Conservation (phyloP, 2,888 invertebrate species). For the Scrobipalpa atriplicella region DNA sequence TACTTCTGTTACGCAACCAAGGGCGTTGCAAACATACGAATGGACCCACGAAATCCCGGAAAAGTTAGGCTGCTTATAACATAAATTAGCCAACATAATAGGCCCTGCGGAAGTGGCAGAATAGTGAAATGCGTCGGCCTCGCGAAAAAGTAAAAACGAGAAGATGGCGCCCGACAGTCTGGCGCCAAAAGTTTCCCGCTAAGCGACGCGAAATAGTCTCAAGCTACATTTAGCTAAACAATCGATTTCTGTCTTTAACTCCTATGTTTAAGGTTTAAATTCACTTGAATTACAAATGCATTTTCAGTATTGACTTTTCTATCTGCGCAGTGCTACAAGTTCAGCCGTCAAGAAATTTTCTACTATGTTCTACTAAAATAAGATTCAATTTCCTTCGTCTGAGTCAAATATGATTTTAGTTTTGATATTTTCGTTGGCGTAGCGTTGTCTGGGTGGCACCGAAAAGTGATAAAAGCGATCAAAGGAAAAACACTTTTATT, state of each 20-base stretch:
- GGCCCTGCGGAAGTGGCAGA: constrained; percentile 65
- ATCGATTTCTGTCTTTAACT: constrained; percentile 28
- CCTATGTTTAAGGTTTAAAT: constrained; percentile 30
- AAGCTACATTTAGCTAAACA: constrained; percentile 30
- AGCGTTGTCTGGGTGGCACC: constrained; percentile 62
- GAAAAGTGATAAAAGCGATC: constrained; percentile 23
- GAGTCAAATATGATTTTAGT: constrained; percentile 37
- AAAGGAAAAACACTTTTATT: neutral
- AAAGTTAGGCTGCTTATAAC: constrained; percentile 59
- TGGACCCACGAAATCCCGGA: constrained; percentile 46
- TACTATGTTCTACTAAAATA: constrained; percentile 23
- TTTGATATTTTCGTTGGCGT: constrained; percentile 54
- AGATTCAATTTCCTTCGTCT: constrained; percentile 37
- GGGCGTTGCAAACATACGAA: neutral
- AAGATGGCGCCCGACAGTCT: constrained; percentile 69
- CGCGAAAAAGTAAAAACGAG: constrained; percentile 54
- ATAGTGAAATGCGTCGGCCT: constrained; percentile 58
- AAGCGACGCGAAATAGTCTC: constrained; percentile 45
- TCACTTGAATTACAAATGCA: constrained; percentile 36
- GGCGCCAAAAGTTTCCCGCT: constrained; percentile 63
- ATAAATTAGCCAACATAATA: constrained; percentile 71
- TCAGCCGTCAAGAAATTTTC: neutral
- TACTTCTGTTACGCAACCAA: neutral
- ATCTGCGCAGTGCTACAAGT: constrained; percentile 31
- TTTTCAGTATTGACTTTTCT: constrained; percentile 59